These are phyloP conservation scores for Galerucella pusilla DNA, from an alignment of 2,888 invertebrate genomes.

Conservation along the genomic window DNA sequence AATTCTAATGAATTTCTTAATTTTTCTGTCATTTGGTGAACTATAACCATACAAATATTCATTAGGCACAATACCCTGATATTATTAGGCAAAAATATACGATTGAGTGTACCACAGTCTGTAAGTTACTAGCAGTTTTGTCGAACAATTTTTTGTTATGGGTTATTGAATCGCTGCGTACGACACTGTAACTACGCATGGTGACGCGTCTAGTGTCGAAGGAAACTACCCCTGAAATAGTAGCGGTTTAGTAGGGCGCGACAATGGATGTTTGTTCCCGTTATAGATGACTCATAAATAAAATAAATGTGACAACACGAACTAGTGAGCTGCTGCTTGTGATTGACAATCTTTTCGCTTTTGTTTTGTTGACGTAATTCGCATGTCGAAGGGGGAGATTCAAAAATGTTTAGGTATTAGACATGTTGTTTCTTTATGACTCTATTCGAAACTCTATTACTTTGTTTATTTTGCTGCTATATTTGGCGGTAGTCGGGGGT, in stretches of 20 bases:
- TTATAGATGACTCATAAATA: conserved; percentile 44
- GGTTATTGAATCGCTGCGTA: not conserved
- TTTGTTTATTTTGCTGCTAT: conserved; percentile 10
- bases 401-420: conserved; percentile 8
- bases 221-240: conserved; percentile 45
- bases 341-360: conserved; percentile 31
- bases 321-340: conserved; percentile 26
- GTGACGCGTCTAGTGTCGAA: conserved; percentile 22
- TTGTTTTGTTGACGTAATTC: conserved; percentile 23
- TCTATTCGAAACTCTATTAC: conserved; percentile 14
- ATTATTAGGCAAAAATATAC: too few relatives aligned
- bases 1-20: too few relatives aligned
- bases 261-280: conserved; percentile 36
- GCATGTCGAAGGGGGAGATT: conserved; percentile 19
- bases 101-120: too few relatives aligned
- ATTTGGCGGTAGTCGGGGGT: not conserved
- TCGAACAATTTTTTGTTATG: not conserved
- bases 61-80: too few relatives aligned
- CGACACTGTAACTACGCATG: conserved; percentile 21
- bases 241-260: conserved; percentile 44
- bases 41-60: too few relatives aligned
- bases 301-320: conserved; percentile 38
- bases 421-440: conserved; percentile 9
- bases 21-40: too few relatives aligned
- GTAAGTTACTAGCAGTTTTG: too few relatives aligned